Evolutionary conservation across 2,113 vertebrate genomes (phyloP), one percentile per base, ranked within the genome.

Genomic region (Nipponia nippon): DNA sequence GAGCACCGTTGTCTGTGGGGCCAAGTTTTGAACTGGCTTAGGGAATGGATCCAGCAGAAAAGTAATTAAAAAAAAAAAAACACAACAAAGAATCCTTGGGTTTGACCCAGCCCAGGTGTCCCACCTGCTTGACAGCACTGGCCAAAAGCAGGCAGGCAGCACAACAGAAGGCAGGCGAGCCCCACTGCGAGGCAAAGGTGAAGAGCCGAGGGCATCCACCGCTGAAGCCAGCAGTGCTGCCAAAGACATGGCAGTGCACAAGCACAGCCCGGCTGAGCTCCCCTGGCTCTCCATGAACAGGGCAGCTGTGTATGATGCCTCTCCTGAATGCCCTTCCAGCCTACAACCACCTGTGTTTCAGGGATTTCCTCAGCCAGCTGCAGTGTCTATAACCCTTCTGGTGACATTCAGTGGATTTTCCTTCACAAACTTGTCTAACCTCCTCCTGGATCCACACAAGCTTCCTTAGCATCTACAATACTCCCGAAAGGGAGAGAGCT

Each of bases 161-260:
- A 69, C n/a, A 58, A 71, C 10, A 15, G 65, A 40, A 66, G 59
- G n/a, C 46, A 49, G 75, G 36, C 3, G 9, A 90, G 63, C 32
- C n/a, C 32, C 44, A 22, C 8, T 0, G n/a, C 0, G 0, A 77
- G 29, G 67, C 30, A 55, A 53, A 78, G 66, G 32, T 17, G 26
- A 62, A 87, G 21, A 67, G 47, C n/a, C 2, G 3, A 93, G 56
- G 16, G 40, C 17, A 15, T 3, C 34, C 46, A 47, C 6, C 4
- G 2, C 61, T 53, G 72, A 76, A 55, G 46, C 38, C 46, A 44
- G 16, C 34, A 36, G 84, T 13, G 72, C 52, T 66, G 46, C 56
- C 22, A 62, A 78, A 78, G 42, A 25, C 6, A 1, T 0, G 0
- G 20, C 27, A n/a, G 27, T 11, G 52, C 4, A 20, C 53, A 91